These are phyloP conservation scores for Rhinophrynus dorsalis DNA, from an alignment of 2,797 vertebrate species.

Conservation along the genomic window DNA sequence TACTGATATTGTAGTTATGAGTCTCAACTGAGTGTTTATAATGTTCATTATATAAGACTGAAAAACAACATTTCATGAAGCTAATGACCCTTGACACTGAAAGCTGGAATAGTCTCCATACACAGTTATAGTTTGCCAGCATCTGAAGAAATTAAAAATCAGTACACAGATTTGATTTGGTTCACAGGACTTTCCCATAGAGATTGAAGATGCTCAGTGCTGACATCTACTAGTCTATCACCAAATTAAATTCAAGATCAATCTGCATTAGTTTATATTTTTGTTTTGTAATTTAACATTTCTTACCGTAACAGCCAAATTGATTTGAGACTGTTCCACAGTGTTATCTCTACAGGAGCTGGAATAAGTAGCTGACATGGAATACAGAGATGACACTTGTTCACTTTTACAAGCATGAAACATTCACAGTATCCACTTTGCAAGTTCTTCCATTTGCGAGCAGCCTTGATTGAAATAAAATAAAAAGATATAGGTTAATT, in stretches of 20 bases:
- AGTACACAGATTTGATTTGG: constrained; percentile 17
- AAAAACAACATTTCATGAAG: constrained; percentile 22
- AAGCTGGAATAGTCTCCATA: constrained; percentile 4
- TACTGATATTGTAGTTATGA: constrained; percentile 27
- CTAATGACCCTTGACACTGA: constrained; percentile 27
- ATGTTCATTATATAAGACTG: constrained; percentile 25
- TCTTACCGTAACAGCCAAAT: not conserved
- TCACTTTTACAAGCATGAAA: too few species aligned
- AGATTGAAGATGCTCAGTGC: constrained; percentile 19
- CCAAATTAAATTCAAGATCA: not conserved
- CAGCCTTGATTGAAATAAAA: too few species aligned
- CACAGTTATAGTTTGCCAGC: constrained; percentile 13
- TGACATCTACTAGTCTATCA: constrained; percentile 17
- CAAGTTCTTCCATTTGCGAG: too few species aligned
- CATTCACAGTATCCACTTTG: too few species aligned
- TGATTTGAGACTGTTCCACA: too few species aligned
- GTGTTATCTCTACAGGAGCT: too few species aligned
- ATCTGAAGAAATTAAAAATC: constrained; percentile 26
- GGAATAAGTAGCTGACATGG: too few species aligned
- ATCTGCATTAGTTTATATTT: too few species aligned
- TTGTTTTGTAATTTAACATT: not conserved
- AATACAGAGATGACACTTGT: too few species aligned
- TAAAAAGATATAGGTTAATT: too few species aligned
- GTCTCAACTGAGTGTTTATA: constrained; percentile 15
- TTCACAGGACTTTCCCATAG: constrained; percentile 12